Conservation (phyloP, 2,888 invertebrate species). For the Epinotia bilunana region DNA sequence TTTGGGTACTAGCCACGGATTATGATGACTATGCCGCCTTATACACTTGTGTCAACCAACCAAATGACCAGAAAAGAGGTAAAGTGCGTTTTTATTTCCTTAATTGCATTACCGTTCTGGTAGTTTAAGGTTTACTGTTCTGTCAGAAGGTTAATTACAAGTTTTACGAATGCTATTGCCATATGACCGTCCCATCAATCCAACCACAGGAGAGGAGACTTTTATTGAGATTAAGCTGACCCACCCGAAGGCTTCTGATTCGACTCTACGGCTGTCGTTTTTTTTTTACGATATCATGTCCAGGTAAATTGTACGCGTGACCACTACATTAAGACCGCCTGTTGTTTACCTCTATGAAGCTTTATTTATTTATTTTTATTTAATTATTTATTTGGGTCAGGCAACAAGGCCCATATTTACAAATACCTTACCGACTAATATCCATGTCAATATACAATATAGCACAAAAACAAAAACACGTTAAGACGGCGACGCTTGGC, state of each 20-base stretch:
- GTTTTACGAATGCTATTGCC: not conserved
- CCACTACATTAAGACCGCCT: not conserved
- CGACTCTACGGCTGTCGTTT: not conserved
- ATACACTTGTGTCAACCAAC: conserved; percentile 85
- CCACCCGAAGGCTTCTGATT: not conserved
- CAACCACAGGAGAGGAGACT: not conserved
- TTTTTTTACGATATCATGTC: not conserved
- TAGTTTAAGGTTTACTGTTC: too few relatives aligned
- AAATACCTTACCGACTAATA: too few relatives aligned
- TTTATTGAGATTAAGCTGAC: not conserved
- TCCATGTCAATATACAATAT: too few relatives aligned
- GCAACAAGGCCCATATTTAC: too few relatives aligned
- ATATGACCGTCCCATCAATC: not conserved
- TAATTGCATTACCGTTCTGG: not conserved
- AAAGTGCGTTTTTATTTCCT: conserved; percentile 41
- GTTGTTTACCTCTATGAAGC: too few relatives aligned
- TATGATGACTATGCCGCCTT: conserved; percentile 86
- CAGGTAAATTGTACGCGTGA: not conserved
- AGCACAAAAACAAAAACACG: too few relatives aligned
- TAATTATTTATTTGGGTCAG: too few relatives aligned
- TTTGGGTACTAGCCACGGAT: conserved; percentile 86
- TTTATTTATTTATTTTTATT: too few relatives aligned
- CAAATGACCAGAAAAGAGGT: conserved; percentile 75
- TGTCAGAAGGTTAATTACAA: conserved; percentile 5
- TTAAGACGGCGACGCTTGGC: too few relatives aligned